phyloP scores from a whole-genome alignment of 2,888 invertebrate species.

The Adineta ricciae region DNA sequence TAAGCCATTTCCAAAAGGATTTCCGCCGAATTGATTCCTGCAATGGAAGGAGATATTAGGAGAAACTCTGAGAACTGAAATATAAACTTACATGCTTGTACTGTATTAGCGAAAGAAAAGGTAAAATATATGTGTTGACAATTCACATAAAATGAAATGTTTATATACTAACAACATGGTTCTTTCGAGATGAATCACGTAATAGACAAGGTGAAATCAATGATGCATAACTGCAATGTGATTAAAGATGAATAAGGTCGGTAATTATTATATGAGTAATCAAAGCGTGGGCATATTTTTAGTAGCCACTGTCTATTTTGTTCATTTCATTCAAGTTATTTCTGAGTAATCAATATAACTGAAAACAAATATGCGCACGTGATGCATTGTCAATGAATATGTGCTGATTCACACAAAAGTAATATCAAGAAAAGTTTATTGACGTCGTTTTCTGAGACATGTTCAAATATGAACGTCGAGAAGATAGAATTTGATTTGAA shows the following conservation, averaged over 20 bases:
- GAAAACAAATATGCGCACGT: too few relatives aligned
- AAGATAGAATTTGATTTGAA: too few relatives aligned
- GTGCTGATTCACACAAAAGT: too few relatives aligned
- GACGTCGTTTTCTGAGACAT: too few relatives aligned
- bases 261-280: background rate
- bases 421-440: too few relatives aligned
- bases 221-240: background rate
- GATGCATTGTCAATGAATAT: too few relatives aligned
- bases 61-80: background rate
- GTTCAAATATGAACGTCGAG: too few relatives aligned
- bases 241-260: background rate
- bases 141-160: background rate
- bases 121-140: too few relatives aligned
- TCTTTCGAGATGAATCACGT: background rate
- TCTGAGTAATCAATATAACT: too few relatives aligned
- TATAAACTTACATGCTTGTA: background rate
- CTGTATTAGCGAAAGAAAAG: too few relatives aligned
- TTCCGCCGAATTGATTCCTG: background rate
- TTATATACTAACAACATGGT: background rate
- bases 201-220: background rate
- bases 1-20: background rate
- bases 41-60: background rate
- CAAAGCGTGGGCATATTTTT: background rate
- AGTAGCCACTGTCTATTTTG: background rate
- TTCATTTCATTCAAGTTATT: background rate